Evolutionary conservation across 2,888 invertebrate species (phyloP).

Genomic region (Proisotoma minuta): DNA sequence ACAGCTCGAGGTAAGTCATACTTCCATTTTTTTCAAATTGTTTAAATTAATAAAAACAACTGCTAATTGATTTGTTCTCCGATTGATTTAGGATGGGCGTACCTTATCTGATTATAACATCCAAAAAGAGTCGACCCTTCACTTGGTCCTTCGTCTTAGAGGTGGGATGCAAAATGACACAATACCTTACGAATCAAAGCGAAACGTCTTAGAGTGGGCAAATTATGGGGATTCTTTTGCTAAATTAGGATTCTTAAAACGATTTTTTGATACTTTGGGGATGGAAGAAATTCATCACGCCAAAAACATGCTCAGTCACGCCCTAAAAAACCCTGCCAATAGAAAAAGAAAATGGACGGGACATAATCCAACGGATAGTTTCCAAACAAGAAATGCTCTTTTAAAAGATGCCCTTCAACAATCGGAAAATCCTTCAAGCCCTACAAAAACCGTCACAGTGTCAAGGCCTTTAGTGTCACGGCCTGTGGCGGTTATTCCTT

Average conservation of each 20-base stretch:
- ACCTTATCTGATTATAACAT: constrained; percentile 62
- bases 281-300: background rate
- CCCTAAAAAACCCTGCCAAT: background rate
- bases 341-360: background rate
- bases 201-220: background rate
- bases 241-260: background rate
- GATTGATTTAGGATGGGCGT: constrained; percentile 60
- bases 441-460: background rate
- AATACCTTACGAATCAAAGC: no score
- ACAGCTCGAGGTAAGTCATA: constrained; percentile 74
- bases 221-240: background rate
- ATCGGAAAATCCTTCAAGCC: background rate
- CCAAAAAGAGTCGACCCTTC: constrained; percentile 71
- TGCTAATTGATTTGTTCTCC: no score
- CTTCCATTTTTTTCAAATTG: no score
- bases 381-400: background rate
- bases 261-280: background rate
- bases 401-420: no score
- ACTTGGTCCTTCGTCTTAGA: constrained; percentile 78
- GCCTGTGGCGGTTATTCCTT: background rate
- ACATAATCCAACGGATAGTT: background rate
- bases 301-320: background rate
- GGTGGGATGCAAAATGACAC: constrained; percentile 99
- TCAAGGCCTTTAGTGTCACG: background rate
- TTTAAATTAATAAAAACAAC: no score